Conservation (phyloP, 2,113 vertebrate genomes). For the Platanista minor region DNA sequence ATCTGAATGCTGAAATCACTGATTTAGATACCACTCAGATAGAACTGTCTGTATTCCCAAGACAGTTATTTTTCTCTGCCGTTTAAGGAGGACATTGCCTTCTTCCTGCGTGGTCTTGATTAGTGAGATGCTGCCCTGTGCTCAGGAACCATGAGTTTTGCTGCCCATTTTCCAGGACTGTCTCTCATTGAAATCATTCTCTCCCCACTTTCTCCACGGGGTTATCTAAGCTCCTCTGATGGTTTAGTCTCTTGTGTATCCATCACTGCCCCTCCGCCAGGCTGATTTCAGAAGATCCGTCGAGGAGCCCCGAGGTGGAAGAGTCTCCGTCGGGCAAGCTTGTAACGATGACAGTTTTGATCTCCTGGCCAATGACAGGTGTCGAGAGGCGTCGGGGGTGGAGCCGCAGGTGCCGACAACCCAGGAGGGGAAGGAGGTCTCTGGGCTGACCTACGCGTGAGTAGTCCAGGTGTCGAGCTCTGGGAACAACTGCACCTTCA, state of each 20-base stretch:
- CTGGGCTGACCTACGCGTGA: constrained; percentile 81
- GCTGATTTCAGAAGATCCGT: constrained; percentile 86
- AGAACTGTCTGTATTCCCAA: background rate
- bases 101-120: background rate
- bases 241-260: background rate
- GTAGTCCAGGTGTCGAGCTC: constrained; percentile 30
- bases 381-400: constrained; percentile 55
- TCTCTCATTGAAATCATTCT: too few species aligned
- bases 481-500: fast-evolving
- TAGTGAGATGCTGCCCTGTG: too few species aligned
- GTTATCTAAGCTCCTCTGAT: background rate
- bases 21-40: background rate
- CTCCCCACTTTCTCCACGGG: fast-evolving
- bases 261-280: constrained; percentile 53
- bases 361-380: constrained; percentile 85
- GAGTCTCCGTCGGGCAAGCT: constrained; percentile 88
- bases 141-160: too few species aligned
- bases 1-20: fast-evolving
- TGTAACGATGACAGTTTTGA: constrained; percentile 90
- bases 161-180: too few species aligned
- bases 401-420: constrained; percentile 82
- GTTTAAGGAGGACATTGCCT: background rate
- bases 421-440: constrained; percentile 80
- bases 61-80: fast-evolving
- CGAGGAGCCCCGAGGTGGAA: constrained; percentile 80